Percentiles rank a stretch among this genome's conserved stretches.
These are phyloP conservation scores for Saccopteryx bilineata DNA, from an alignment of 2,113 vertebrate species.

Conservation along the genomic window DNA sequence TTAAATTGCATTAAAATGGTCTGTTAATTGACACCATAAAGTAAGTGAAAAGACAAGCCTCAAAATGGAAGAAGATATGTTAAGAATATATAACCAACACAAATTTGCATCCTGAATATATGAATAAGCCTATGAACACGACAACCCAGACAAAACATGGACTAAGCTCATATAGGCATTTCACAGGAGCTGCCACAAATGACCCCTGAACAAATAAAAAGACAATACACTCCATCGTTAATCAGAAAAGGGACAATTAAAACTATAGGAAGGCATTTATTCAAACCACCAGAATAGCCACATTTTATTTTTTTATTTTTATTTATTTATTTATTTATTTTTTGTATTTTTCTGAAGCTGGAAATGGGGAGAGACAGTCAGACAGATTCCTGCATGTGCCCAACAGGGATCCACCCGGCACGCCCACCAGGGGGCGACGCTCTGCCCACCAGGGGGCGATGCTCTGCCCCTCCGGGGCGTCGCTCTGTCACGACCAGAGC, in stretches of 20 bases:
- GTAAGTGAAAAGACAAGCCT: conserved; percentile 21
- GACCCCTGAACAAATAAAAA: neutral
- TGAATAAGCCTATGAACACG: neutral
- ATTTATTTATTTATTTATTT: too few species aligned
- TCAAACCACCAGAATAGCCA: neutral
- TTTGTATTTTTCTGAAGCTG: too few species aligned
- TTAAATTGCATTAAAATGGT: too few species aligned
- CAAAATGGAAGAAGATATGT: neutral
- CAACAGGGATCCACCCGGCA: too few species aligned
- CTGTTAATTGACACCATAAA: neutral
- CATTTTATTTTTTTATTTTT: too few species aligned
- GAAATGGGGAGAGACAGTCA: too few species aligned
- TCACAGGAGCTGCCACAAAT: conserved; percentile 9
- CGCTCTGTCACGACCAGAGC: too few species aligned
- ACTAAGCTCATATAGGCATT: neutral
- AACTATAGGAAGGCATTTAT: neutral
- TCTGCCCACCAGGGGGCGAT: too few species aligned
- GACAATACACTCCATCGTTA: neutral
- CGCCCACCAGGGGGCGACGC: too few species aligned
- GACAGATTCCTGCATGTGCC: too few species aligned
- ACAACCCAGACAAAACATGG: neutral
- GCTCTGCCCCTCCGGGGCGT: too few species aligned
- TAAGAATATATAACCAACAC: neutral
- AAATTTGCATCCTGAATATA: neutral
- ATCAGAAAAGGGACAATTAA: neutral